These are phyloP conservation scores for Automeris io DNA, from an alignment of 2,888 invertebrate species.

Conservation along the genomic window DNA sequence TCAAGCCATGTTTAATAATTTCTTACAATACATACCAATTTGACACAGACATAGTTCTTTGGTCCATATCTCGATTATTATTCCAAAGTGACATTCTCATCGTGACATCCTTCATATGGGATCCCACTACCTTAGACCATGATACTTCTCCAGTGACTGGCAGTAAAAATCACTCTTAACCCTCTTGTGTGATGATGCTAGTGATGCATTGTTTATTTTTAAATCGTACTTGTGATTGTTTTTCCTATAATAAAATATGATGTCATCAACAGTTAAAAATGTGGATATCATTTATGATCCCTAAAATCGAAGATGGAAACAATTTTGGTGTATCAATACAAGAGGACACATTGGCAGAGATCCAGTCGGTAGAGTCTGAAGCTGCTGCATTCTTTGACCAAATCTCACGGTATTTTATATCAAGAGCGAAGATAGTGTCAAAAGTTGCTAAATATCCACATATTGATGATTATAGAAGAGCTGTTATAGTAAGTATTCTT, in stretches of 20 bases:
- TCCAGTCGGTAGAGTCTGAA: constrained; percentile 97
- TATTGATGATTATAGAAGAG: constrained; percentile 95
- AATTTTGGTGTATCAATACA: constrained; percentile 99
- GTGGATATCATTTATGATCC: constrained; percentile 99
- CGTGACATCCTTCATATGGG: too few relatives aligned
- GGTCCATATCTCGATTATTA: too few relatives aligned
- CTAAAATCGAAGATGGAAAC: constrained; percentile 99
- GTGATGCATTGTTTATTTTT: too few relatives aligned
- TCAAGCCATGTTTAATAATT: too few relatives aligned
- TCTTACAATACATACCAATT: too few relatives aligned
- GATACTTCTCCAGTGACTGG: too few relatives aligned
- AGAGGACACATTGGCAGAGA: constrained; percentile 98
- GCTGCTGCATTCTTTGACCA: constrained; percentile 99
- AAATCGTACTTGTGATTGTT: too few relatives aligned
- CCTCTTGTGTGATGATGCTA: too few relatives aligned
- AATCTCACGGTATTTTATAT: constrained; percentile 95
- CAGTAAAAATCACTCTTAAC: too few relatives aligned
- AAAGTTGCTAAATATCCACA: constrained; percentile 98
- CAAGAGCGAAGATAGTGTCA: constrained; percentile 89
- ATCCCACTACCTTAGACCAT: too few relatives aligned
- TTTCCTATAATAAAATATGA: not conserved
- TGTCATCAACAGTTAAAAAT: constrained; percentile 93
- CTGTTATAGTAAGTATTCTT: constrained; percentile 79
- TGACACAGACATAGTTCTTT: too few relatives aligned
- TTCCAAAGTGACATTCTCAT: too few relatives aligned